Evolutionary conservation across 2,888 invertebrate genomes (phyloP), one percentile per base, ranked within the genome.

Genomic region (Ochropleura plecta): DNA sequence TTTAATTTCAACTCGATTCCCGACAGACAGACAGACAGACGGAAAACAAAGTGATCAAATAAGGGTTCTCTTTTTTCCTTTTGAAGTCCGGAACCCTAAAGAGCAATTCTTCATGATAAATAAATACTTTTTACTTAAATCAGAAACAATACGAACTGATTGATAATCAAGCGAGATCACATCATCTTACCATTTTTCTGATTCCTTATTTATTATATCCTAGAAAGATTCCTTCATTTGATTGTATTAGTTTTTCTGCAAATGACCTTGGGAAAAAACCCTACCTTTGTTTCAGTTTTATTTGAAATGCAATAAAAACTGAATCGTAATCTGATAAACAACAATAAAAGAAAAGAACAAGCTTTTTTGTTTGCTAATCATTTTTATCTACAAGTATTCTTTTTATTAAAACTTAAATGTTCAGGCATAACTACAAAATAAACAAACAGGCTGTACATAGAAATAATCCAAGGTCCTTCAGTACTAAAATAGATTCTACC

Each of bases 111-210:
- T 30, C 30, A 30, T 30, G 30, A n/a, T n/a, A n/a, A n/a, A n/a
- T n/a, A n/a, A n/a, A n/a, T n/a, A n/a, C n/a, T n/a, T n/a, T n/a
- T n/a, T n/a, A n/a, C n/a, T n/a, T n/a, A n/a, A n/a, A n/a, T n/a
- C n/a, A n/a, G 40, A 53, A 53, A 70, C 10, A 60, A 42, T 67
- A 55, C 18, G 59, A 46, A 78, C 18, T 78, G 60, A 78, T 60
- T 70, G 30, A 53, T 30, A 70, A 72, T 12, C 40, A 72, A 53
- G n/a, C 30, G 12, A 3, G 30, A 30, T 74, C 48, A 65, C 48
- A n/a, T 42, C 46, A 51, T 46, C 40, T 49, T 20, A 48, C 40
- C 12, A 49, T 62, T 78, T 60, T 12, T 14, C 44, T 44, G 62
- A 63, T 63, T 10, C 6, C 12, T 55, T 5, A 49, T 72, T 79